Evolutionary conservation across 2,113 vertebrate species (phyloP).

Genomic region (Hoplias malabaricus): DNA sequence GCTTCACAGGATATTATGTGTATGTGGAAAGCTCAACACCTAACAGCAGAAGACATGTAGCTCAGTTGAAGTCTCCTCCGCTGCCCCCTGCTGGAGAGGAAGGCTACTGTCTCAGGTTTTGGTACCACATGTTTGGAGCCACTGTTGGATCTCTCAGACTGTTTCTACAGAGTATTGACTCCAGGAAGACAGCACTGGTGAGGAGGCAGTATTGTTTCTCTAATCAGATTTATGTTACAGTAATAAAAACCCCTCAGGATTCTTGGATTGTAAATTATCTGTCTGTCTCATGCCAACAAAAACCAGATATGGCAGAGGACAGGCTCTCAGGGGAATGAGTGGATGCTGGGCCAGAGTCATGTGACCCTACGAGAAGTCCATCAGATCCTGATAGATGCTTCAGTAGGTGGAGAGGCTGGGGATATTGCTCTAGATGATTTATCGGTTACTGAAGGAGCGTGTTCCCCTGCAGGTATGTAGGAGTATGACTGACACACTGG

Average conservation of each 20-base stretch:
- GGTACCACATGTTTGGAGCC: slow-evolving; percentile 76
- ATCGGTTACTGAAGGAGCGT: slow-evolving; percentile 57
- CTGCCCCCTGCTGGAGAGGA: slow-evolving; percentile 66
- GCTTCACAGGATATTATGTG: slow-evolving; percentile 69
- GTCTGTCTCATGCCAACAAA: background rate
- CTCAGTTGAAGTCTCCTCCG: slow-evolving; percentile 67
- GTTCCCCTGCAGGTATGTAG: slow-evolving; percentile 64
- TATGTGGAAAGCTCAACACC: slow-evolving; percentile 65
- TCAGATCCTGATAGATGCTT: slow-evolving; percentile 70
- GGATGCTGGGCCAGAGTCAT: slow-evolving; percentile 64
- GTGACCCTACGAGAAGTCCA: slow-evolving; percentile 64
- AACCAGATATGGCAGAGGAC: slow-evolving; percentile 74
- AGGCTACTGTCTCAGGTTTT: slow-evolving; percentile 72
- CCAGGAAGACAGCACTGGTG: slow-evolving; percentile 60
- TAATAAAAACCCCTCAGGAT: background rate
- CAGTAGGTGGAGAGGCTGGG: slow-evolving; percentile 68
- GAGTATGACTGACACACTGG: slow-evolving; percentile 5
- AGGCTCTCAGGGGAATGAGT: slow-evolving; percentile 66
- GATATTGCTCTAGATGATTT: slow-evolving; percentile 75
- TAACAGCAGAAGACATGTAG: slow-evolving; percentile 48
- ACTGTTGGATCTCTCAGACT: slow-evolving; percentile 68
- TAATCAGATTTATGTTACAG: background rate
- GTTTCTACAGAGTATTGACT: slow-evolving; percentile 56
- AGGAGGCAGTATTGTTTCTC: slow-evolving; percentile 30
- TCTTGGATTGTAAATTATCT: too few species aligned